A percentile compares a stretch with the other conserved stretches of the same genome.
These are phyloP conservation scores for Rhinichthys klamathensis DNA, from an alignment of 2,113 vertebrate genomes.

Conservation along the genomic window DNA sequence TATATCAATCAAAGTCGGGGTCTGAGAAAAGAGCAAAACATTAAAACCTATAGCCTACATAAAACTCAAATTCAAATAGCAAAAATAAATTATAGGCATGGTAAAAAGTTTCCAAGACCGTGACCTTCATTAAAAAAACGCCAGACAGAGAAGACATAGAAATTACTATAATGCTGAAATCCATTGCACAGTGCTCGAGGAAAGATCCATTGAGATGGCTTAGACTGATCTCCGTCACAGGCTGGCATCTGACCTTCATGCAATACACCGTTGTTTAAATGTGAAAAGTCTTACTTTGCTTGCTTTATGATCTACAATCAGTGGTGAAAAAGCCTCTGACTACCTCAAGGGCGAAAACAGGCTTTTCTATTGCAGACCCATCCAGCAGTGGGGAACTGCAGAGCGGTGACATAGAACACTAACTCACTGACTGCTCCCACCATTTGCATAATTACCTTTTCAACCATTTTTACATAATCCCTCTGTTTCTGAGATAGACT, in stretches of 20 bases:
- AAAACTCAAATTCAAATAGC: background rate
- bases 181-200: background rate
- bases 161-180: background rate
- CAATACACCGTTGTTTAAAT: background rate
- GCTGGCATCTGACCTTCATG: slow-evolving; percentile 4
- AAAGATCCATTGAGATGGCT: slow-evolving; percentile 5
- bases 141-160: slow-evolving; percentile 4
- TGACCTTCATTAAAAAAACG: background rate
- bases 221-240: background rate
- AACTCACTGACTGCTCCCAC: slow-evolving; percentile 20
- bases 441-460: slow-evolving; percentile 49
- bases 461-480: slow-evolving; percentile 45
- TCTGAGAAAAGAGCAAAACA: background rate
- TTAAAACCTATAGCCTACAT: background rate
- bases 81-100: background rate
- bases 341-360: slow-evolving; percentile 25
- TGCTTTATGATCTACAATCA: slow-evolving; percentile 11
- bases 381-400: background rate
- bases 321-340: background rate
- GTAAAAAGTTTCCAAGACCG: background rate
- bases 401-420: background rate
- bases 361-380: background rate
- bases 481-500: slow-evolving; percentile 33
- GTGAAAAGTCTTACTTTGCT: slow-evolving; percentile 1
- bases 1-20: too few relatives aligned